Evolutionary conservation across 2,888 invertebrate genomes (phyloP).

Genomic region (Eupithecia centaureata): DNA sequence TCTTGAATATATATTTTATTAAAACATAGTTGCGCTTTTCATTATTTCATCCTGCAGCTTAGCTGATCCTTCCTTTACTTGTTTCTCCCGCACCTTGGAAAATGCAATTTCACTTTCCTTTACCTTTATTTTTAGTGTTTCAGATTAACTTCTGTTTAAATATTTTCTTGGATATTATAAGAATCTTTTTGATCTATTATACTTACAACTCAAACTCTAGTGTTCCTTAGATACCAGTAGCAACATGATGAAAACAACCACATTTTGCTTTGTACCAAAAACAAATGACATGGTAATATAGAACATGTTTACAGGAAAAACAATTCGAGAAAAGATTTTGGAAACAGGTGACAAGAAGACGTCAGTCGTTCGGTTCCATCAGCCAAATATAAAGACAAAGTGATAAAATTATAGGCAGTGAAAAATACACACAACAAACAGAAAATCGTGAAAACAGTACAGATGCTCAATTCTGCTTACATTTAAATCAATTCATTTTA

Average conservation of each 20-base stretch:
- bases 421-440: not conserved
- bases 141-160: not conserved
- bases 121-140: conserved; percentile 5
- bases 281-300: conserved; percentile 18
- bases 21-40: conserved; percentile 78
- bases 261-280: not conserved
- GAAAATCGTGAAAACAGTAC: conserved; percentile 35
- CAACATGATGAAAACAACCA: not conserved
- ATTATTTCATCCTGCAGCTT: conserved; percentile 73
- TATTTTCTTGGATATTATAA: not conserved
- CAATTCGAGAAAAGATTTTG: conserved; percentile 90
- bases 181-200: not conserved
- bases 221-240: not conserved
- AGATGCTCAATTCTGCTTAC: not conserved
- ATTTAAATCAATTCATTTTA: not conserved
- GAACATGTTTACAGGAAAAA: conserved; percentile 86
- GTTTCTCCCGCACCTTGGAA: conserved; percentile 21
- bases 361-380: conserved; percentile 83
- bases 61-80: conserved; percentile 56
- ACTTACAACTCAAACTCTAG: not conserved
- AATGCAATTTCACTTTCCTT: conserved; percentile 30
- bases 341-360: conserved; percentile 90
- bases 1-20: conserved; percentile 79
- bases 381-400: conserved; percentile 69
- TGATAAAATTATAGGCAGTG: not conserved